Evolutionary conservation across 2,888 invertebrate species (phyloP).

Genomic region (Serripes groenlandicus): DNA sequence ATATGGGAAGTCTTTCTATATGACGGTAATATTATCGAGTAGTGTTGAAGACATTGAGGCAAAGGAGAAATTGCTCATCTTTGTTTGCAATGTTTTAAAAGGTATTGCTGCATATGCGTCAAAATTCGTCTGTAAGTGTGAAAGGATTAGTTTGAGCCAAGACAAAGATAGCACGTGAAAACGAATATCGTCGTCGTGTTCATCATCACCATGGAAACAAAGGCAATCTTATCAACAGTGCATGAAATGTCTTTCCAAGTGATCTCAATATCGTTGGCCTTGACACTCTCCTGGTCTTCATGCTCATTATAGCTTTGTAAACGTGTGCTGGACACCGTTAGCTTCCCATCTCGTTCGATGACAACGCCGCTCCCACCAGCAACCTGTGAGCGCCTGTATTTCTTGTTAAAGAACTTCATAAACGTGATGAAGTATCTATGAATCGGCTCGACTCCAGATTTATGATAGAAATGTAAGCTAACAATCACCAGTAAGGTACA

Average conservation of each 20-base stretch:
- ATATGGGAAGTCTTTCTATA: too few species aligned
- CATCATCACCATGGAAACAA: neutral
- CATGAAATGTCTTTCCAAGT: slow-evolving; percentile 18
- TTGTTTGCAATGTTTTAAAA: too few species aligned
- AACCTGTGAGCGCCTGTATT: neutral
- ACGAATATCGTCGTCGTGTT: neutral
- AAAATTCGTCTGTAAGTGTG: too few species aligned
- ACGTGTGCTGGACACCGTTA: too few species aligned
- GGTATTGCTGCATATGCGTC: too few species aligned
- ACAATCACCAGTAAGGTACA: slow-evolving; percentile 9
- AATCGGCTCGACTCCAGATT: neutral
- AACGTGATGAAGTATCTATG: neutral
- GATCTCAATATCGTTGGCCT: neutral
- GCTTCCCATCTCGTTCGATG: too few species aligned
- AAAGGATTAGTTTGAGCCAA: neutral
- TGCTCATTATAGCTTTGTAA: too few species aligned
- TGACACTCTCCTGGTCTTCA: too few species aligned
- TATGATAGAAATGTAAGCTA: slow-evolving; percentile 11
- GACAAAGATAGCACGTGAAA: neutral
- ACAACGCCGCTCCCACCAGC: neutral
- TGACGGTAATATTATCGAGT: too few species aligned
- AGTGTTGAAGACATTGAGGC: too few species aligned
- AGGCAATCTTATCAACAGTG: slow-evolving; percentile 11
- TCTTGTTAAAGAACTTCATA: slow-evolving; percentile 7
- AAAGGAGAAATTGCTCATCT: too few species aligned